Conservation (phyloP, 2,113 vertebrate species). For the Grammatotria lemairii region DNA sequence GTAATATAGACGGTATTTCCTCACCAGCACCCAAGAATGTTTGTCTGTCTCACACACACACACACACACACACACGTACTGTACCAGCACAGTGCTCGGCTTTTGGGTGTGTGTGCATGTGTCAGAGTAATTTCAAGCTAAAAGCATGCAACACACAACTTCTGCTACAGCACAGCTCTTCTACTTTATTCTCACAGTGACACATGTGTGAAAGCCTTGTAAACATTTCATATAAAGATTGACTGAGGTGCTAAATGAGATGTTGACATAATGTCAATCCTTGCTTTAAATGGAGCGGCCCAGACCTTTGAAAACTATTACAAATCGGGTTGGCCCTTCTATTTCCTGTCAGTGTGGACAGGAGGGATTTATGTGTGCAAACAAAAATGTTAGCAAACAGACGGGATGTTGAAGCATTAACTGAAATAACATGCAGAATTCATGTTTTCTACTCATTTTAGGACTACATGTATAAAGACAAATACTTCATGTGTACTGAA, state of each 20-base stretch:
- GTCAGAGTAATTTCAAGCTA: not conserved
- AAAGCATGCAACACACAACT: slow-evolving; percentile 22
- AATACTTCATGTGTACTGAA: not conserved
- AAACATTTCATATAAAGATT: not conserved
- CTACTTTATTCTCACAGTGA: slow-evolving; percentile 24
- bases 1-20: too few relatives aligned
- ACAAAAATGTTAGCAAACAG: not conserved
- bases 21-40: too few relatives aligned
- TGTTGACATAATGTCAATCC: not conserved
- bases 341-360: not conserved
- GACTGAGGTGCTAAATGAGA: not conserved
- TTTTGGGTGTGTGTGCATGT: not conserved
- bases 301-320: not conserved
- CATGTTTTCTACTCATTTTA: not conserved
- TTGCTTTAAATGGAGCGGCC: not conserved
- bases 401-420: not conserved
- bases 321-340: not conserved
- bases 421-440: not conserved
- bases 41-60: too few relatives aligned
- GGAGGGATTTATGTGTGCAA: not conserved
- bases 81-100: not conserved
- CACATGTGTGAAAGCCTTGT: not conserved
- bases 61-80: not conserved
- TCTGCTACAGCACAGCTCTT: not conserved
- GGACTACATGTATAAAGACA: not conserved